Conservation (phyloP, 2,888 invertebrate genomes). For the Kuschelorhynchus macadamiae region DNA sequence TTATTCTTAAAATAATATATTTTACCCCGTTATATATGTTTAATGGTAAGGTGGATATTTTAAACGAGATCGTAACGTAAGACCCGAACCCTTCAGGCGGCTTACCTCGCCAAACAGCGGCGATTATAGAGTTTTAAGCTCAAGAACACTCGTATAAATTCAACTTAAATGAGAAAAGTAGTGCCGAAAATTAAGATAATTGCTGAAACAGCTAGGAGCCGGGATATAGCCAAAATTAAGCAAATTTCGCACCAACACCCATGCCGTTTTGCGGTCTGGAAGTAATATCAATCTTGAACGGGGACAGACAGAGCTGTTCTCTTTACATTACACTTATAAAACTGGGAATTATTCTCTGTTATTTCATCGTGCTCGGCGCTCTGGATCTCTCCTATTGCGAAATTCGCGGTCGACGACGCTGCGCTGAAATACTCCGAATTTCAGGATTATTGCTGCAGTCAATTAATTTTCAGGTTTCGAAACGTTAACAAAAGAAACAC, state of each 20-base stretch:
- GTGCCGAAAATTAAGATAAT: conserved; percentile 38
- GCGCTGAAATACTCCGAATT: no score
- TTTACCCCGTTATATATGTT: no score
- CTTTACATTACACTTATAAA: conserved; percentile 27
- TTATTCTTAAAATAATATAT: no score
- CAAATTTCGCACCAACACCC: conserved; percentile 31
- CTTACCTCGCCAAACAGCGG: conserved; percentile 16
- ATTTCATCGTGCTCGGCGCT: neutral
- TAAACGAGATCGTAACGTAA: conserved; percentile 7
- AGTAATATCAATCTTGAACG: conserved; percentile 25
- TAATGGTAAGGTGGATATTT: no score
- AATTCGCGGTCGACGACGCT: no score
- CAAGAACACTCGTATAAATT: conserved; percentile 38
- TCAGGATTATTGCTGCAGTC: no score
- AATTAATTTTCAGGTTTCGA: no score
- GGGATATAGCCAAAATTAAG: conserved; percentile 28
- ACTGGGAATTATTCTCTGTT: conserved; percentile 8
- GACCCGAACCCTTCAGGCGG: conserved; percentile 1
- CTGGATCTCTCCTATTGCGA: neutral
- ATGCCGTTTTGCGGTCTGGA: conserved; percentile 24
- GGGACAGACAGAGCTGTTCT: conserved; percentile 11
- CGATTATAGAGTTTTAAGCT: conserved; percentile 30
- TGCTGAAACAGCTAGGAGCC: conserved; percentile 25
- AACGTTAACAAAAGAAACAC: no score
- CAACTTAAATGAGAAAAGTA: conserved; percentile 29